Base-by-base conservation (phyloP, 2,113 vertebrate genomes). In the Neolamprologus caudopunctatus region DNA sequence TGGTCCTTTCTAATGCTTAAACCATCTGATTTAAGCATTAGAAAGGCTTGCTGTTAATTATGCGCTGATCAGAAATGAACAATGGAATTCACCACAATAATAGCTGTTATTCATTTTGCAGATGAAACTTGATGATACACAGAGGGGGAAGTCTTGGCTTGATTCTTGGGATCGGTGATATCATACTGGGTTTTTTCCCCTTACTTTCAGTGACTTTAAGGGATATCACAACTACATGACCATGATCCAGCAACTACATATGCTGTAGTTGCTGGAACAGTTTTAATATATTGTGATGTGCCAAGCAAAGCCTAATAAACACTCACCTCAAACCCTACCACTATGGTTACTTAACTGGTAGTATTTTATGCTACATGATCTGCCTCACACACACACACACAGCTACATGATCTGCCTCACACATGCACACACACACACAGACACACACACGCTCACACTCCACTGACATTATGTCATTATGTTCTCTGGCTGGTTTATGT, bases 221-320 rank as follows among this genome's bases (percentile, higher is more conserved):
- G 87, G 71, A 92, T 75, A 85, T 79, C 87, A 83, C 53, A 68
- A 92, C 86, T 90, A 37, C 84, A 85, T 91, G 82, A 86, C 61
- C 80, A 84, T 13, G 47, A 88, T 80, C 86, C 81, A 87, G 85
- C 85, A 92, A 89, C 83, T 50, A 90, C 85, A 88, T 90, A 92
- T 58, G 83, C 88, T 92, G 93, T 81, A 91, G 87, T 91, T 82
- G 89, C 93, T 94, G 90, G 91, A 94, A 94, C 87, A 89, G 88
- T 87, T 95, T 93, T 93, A 95, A 95, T 89, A 91, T 75, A 92
- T 88, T 50, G 31, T 9, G 61, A 91, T 87, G 82, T 93, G 96
- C 95, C 96, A 96, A 95, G 90, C 87, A 91, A 93, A 90, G 92
- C 91, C 88, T 91, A 95, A 95, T 86, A 90, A 94, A 95, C 58